Evolutionary conservation across 92 coral and sea anemone genomes (phyloP), one percentile per base, ranked within the genome.

Genomic region (Galaxea fascicularis): DNA sequence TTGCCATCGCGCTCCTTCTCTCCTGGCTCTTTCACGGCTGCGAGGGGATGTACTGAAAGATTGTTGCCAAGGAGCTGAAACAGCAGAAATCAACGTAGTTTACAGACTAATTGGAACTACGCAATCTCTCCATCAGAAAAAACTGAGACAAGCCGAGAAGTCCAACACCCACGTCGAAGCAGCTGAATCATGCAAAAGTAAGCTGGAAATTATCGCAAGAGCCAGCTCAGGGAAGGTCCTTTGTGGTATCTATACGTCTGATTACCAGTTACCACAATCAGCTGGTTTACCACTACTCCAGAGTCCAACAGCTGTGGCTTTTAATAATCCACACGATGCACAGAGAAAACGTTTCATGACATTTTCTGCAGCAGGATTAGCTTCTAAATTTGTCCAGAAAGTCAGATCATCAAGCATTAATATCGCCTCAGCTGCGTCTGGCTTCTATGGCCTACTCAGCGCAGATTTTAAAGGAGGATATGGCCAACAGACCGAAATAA

Each of bases 151-250:
- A 71, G 90, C 86, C 30, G 29, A 59, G 8, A 21, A 60, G 24
- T 79, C 29, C 80, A 71, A 47, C 76, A 62, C 26, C n/a, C 82
- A 21, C 8, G 81, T 87, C 27, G 82, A 87, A 72, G 21, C 81
- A 12, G 31, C 51, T 52, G 80, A 80, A 14, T 28, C 74, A 13
- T 87, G 72, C 68, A 80, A 87, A 0, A 87, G 54, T 51, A 57
- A 58, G 51, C 65, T 71, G 63, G 90, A 87, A 65, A 78, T 87
- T 15, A 78, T 87, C 21, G 47, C 64, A 21, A 79, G 47, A 39
- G 86, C 86, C 29, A 86, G 90, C 52, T 80, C 73, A 3, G 90
- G 86, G 0, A 76, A 73, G 30, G 90, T 86, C 8, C 25, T 87
- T 1, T 79, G 86, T 73, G 90, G 90, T 5, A 80, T 87, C 58